phyloP scores from a whole-genome alignment of 2,888 invertebrate genomes.

The Embidobia sp. region DNA sequence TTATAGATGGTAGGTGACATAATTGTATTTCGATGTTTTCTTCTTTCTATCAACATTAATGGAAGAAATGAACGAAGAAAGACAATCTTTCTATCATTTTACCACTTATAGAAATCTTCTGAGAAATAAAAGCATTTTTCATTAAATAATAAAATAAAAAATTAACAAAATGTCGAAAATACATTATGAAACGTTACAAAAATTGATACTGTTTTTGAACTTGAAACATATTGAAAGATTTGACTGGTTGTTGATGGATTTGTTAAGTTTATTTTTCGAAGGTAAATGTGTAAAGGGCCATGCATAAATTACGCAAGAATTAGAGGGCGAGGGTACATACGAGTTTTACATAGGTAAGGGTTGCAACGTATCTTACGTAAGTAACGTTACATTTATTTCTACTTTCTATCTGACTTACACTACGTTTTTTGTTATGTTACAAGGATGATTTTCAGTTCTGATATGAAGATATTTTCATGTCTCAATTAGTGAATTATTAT shows the following conservation, averaged over 20 bases:
- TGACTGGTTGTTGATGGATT: slow-evolving; percentile 8
- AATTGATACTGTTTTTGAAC: too few relatives aligned
- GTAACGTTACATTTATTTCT: slow-evolving; percentile 40
- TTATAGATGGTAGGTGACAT: too few relatives aligned
- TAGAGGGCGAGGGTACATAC: slow-evolving; percentile 27
- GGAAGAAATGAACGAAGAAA: too few relatives aligned
- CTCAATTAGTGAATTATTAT: not conserved
- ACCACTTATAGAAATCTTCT: too few relatives aligned
- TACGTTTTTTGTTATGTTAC: slow-evolving; percentile 40
- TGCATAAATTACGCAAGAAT: slow-evolving; percentile 54
- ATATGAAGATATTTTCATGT: not conserved
- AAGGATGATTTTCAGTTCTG: slow-evolving; percentile 6
- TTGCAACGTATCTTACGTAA: slow-evolving; percentile 41
- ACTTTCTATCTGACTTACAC: slow-evolving; percentile 49
- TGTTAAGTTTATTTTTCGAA: slow-evolving; percentile 11
- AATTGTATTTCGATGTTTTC: too few relatives aligned
- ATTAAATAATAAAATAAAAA: too few relatives aligned
- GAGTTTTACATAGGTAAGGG: slow-evolving; percentile 43
- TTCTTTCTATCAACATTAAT: too few relatives aligned
- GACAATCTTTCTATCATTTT: too few relatives aligned
- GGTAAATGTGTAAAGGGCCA: slow-evolving; percentile 39
- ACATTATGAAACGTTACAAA: too few relatives aligned
- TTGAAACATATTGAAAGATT: too few relatives aligned
- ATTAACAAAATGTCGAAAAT: too few relatives aligned
- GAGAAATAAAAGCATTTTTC: too few relatives aligned